phyloP scores from a whole-genome alignment of 2,113 vertebrate species.

The Grammomys surdaster region DNA sequence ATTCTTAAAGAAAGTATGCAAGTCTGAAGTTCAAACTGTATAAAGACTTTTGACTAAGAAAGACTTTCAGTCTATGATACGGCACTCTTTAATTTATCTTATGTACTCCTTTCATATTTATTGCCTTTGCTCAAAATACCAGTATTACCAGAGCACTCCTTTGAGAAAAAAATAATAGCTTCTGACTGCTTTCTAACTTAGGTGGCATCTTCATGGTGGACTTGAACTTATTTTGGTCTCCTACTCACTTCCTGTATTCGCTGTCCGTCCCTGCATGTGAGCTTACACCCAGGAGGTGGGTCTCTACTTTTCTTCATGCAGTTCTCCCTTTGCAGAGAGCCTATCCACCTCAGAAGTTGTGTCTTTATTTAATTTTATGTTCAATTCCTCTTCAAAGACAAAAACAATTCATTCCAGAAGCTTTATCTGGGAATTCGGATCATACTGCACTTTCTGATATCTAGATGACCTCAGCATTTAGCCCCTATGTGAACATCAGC shows the following conservation, averaged over 20 bases:
- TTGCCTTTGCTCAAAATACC: neutral
- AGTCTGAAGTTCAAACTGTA: neutral
- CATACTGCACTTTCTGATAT: neutral
- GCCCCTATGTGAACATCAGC: neutral
- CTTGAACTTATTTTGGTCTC: neutral
- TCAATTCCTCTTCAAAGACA: neutral
- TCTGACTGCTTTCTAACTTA: neutral
- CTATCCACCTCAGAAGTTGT: neutral
- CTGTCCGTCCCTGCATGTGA: neutral
- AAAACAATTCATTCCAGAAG: neutral
- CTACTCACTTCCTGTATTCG: neutral
- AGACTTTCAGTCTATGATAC: neutral
- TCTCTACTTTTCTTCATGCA: neutral
- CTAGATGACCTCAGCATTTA: neutral
- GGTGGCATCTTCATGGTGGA: neutral
- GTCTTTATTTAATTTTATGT: no score
- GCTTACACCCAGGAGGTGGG: rapidly evolving
- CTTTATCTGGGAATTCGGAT: neutral
- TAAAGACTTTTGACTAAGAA: neutral
- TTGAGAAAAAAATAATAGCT: neutral
- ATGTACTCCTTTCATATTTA: neutral
- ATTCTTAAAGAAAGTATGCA: conserved; percentile 19
- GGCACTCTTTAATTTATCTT: neutral
- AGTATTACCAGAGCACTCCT: neutral
- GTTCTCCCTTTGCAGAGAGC: neutral